Conservation (phyloP, 2,113 vertebrate species). For the Nanorana parkeri region DNA sequence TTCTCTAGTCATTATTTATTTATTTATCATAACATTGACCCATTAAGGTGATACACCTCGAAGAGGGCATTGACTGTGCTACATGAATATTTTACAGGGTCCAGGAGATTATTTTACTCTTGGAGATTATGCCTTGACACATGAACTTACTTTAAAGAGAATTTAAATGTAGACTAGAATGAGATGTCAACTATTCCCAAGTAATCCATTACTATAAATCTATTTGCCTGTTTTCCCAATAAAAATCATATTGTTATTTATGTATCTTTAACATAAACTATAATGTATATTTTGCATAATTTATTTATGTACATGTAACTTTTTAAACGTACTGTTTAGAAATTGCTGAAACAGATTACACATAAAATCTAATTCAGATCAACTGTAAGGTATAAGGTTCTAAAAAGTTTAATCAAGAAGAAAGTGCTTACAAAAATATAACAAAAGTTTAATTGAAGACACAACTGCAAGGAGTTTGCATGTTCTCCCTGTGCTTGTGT, state of each 20-base stretch:
- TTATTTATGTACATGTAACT: too few species aligned
- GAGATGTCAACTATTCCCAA: not conserved
- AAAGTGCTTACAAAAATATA: too few species aligned
- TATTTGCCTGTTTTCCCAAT: not conserved
- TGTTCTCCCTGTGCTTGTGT: too few species aligned
- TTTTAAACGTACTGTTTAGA: too few species aligned
- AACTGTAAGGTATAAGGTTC: too few species aligned
- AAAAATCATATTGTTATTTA: not conserved
- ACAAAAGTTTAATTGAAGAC: too few species aligned
- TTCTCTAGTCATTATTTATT: slow-evolving; percentile 54
- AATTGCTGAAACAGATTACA: too few species aligned
- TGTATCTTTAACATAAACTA: not conserved
- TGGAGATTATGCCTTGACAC: slow-evolving; percentile 28
- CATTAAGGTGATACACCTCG: slow-evolving; percentile 5
- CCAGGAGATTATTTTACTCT: slow-evolving; percentile 38
- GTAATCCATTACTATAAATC: not conserved
- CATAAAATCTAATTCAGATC: too few species aligned
- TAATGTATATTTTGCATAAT: too few species aligned
- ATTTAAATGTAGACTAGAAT: not conserved
- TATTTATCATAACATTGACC: slow-evolving; percentile 56
- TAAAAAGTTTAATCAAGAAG: too few species aligned
- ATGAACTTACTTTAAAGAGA: slow-evolving; percentile 6
- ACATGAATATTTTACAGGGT: slow-evolving; percentile 62
- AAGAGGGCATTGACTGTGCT: not conserved
- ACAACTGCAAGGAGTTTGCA: too few species aligned